Evolutionary conservation across 2,113 vertebrate species (phyloP).

Genomic region (Cephalopterus ornatus): DNA sequence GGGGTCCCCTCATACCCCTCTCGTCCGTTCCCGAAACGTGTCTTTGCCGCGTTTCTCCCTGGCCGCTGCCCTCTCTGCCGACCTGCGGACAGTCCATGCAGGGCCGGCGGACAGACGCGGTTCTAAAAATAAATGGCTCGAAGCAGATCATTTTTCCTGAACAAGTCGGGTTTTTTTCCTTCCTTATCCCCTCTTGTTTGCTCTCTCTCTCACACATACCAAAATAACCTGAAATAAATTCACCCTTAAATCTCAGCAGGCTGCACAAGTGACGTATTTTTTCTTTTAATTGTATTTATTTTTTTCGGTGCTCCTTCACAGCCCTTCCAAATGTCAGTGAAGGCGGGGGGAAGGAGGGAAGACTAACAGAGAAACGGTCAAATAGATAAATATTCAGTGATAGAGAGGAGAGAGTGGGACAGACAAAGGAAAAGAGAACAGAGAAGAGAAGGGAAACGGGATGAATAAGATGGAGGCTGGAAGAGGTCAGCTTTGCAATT

Average conservation of each 20-base stretch:
- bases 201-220: background rate
- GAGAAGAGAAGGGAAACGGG: conserved; percentile 32
- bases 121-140: background rate
- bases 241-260: background rate
- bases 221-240: background rate
- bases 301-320: background rate
- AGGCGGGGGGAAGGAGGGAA: background rate
- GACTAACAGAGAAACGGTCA: background rate
- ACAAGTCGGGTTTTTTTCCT: background rate
- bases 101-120: background rate
- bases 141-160: background rate
- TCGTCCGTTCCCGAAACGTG: background rate
- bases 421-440: conserved; percentile 52
- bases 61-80: background rate
- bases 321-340: background rate
- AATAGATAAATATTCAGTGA: conserved; percentile 43
- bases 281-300: background rate
- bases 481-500: conserved; percentile 70
- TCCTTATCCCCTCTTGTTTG: background rate
- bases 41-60: rapidly evolving
- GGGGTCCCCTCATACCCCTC: background rate
- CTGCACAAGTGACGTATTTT: background rate
- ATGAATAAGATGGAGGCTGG: conserved; percentile 62
- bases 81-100: background rate
- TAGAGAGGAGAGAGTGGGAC: background rate